Conservation (phyloP, 2,888 invertebrate genomes). For the Rotaria macrura region DNA sequence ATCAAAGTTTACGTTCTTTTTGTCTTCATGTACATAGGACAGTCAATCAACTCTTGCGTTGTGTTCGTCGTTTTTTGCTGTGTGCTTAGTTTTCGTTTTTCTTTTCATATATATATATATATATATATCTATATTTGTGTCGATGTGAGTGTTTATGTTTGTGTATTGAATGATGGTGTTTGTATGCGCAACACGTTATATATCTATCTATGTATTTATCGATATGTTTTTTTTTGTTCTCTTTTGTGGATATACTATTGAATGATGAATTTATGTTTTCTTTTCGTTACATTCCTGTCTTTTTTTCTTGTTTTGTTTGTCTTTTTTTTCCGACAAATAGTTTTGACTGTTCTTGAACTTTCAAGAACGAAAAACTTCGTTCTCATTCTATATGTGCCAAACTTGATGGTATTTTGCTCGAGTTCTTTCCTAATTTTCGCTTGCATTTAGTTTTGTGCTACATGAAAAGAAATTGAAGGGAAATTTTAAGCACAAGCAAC, state of each 20-base stretch:
- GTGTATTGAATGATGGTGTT: background rate
- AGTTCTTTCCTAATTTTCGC: background rate
- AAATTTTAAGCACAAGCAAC: background rate
- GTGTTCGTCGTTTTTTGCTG: background rate
- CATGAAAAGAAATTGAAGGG: background rate
- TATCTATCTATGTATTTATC: background rate
- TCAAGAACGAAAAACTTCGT: background rate
- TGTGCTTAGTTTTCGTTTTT: background rate
- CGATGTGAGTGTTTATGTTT: background rate
- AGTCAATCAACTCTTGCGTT: background rate
- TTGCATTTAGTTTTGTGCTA: background rate
- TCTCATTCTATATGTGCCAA: background rate
- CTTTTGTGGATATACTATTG: background rate
- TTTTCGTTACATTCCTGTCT: background rate
- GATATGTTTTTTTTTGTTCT: background rate
- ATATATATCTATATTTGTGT: no score
- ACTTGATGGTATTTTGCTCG: background rate
- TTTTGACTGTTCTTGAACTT: background rate
- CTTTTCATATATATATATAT: background rate
- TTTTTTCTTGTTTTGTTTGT: background rate
- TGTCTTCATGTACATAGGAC: background rate
- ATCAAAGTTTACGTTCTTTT: background rate
- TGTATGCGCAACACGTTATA: background rate
- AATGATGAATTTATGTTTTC: background rate
- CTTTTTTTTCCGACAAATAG: background rate